Evolutionary conservation across 30 jellyfish, hydroid and myxozoan genomes (phyloP).

Genomic region (Aurelia sp.): DNA sequence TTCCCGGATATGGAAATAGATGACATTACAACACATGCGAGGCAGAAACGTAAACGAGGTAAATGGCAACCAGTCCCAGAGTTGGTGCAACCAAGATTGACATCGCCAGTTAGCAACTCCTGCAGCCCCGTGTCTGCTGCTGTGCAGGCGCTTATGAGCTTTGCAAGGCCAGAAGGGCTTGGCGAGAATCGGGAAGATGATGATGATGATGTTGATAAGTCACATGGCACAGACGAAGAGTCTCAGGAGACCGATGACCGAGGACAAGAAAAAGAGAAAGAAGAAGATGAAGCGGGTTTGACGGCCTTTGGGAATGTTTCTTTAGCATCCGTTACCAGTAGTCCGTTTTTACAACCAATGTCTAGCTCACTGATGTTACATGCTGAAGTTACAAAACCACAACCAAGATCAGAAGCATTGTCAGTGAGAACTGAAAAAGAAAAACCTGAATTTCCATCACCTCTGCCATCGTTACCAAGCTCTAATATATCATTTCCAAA

Average conservation of each 20-base stretch:
- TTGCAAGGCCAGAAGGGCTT: conserved; percentile 47
- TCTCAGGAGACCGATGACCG: conserved; percentile 1
- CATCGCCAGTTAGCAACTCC: conserved; percentile 82
- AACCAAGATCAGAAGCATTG: neutral
- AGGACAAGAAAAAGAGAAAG: conserved; percentile 6
- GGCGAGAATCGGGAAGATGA: neutral
- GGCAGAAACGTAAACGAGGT: neutral
- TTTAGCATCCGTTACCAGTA: conserved; percentile 31
- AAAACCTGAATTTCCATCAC: neutral
- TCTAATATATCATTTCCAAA: conserved; percentile 13
- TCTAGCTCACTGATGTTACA: conserved; percentile 50
- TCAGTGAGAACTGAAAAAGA: neutral
- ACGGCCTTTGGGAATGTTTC: conserved; percentile 37
- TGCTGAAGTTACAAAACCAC: conserved; percentile 30
- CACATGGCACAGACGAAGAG: neutral
- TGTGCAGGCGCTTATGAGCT: conserved; percentile 95
- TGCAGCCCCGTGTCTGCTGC: conserved; percentile 98
- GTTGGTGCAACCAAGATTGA: conserved; percentile 79
- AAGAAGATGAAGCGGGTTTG: conserved; percentile 12
- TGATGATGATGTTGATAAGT: neutral
- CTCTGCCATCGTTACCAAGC: neutral
- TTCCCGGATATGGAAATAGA: conserved; percentile 66
- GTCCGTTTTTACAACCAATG: conserved; percentile 57
- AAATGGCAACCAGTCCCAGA: conserved; percentile 66
- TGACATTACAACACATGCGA: conserved; percentile 55